A percentile compares a stretch with the other conserved stretches of the same genome.
Conservation (phyloP, 2,797 vertebrate species). For the Hapalemur alaotrensis region DNA sequence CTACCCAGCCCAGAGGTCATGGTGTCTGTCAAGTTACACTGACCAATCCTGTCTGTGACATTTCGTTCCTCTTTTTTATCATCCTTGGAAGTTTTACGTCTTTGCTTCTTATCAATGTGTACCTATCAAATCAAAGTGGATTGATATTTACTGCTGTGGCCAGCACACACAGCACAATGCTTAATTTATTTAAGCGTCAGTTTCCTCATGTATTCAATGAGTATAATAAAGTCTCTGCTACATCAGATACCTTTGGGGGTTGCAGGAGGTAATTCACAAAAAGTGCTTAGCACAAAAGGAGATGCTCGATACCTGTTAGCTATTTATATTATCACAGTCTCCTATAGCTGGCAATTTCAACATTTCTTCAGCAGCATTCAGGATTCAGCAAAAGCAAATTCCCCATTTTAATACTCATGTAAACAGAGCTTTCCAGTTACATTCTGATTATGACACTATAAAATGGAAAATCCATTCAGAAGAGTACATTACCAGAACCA, state of each 20-base stretch:
- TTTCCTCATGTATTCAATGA: not conserved
- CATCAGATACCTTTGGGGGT: too few species aligned
- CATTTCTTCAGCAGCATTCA: not conserved
- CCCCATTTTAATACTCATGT: not conserved
- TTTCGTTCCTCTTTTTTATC: not conserved
- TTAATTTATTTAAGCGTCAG: not conserved
- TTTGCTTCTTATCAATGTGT: not conserved
- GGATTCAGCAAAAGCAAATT: not conserved
- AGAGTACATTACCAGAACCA: conserved; percentile 61
- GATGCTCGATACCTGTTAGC: not conserved
- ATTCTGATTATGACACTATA: not conserved
- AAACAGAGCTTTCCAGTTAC: not conserved
- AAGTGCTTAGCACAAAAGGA: not conserved
- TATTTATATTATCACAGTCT: not conserved
- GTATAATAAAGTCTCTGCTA: not conserved
- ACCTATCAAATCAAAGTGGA: not conserved
- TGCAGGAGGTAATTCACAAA: not conserved
- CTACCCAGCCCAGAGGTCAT: not conserved
- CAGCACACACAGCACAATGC: too few species aligned
- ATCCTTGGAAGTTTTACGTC: not conserved
- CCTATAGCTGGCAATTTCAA: not conserved
- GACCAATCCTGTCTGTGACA: not conserved
- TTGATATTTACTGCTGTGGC: not conserved
- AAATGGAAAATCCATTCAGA: conserved; percentile 43
- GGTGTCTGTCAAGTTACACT: too few species aligned